Percentiles rank a stretch among this genome's conserved stretches.
phyloP scores from a whole-genome alignment of 1,140 invertebrate genomes.

The Pseudomyrmex gracilis region DNA sequence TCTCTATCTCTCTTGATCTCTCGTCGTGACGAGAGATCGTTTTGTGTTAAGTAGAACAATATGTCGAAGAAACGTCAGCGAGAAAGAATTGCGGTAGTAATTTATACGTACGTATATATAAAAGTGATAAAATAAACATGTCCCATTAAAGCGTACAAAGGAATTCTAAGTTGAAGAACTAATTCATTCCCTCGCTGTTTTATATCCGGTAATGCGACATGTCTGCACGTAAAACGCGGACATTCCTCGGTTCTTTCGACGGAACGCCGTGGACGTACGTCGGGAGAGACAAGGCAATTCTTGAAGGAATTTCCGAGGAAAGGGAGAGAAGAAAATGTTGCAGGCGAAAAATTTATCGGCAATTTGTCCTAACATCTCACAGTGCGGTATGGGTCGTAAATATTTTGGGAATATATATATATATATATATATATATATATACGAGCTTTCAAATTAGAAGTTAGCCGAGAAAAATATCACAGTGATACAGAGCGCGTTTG shows the following conservation, averaged over 20 bases:
- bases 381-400: background rate
- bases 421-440: background rate
- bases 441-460: background rate
- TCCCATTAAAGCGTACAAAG: conserved; percentile 73
- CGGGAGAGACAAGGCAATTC: conserved; percentile 12
- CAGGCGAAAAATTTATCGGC: conserved; percentile 8
- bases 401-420: background rate
- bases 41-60: conserved; percentile 28
- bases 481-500: background rate
- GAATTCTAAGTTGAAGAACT: conserved; percentile 69
- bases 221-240: conserved; percentile 7
- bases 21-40: background rate
- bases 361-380: conserved; percentile 28
- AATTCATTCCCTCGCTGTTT: conserved; percentile 60
- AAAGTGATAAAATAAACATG: conserved; percentile 51
- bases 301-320: conserved; percentile 28
- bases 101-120: background rate
- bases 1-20: too few species aligned
- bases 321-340: too few species aligned
- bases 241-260: conserved; percentile 37
- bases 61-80: conserved; percentile 13
- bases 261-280: background rate
- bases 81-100: conserved; percentile 33
- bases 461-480: background rate
- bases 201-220: conserved; percentile 43